These are phyloP conservation scores for Drosophila albomicans DNA, from an alignment of 1,140 invertebrate species.

Conservation along the genomic window DNA sequence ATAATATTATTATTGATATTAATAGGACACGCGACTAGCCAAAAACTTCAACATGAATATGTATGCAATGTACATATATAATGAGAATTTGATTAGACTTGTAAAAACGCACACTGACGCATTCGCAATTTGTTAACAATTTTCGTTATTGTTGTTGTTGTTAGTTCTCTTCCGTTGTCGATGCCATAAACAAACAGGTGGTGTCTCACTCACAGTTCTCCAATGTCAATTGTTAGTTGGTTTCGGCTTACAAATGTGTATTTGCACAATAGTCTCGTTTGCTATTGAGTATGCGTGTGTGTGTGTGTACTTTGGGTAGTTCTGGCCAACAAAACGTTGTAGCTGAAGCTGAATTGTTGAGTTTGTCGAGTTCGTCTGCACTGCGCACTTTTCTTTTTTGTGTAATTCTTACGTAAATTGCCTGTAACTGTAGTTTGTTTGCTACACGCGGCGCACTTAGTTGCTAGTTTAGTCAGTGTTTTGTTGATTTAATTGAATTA, in stretches of 20 bases:
- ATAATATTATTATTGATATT: constrained; percentile 54
- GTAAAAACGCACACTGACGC: not conserved
- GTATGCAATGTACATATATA: constrained; percentile 2
- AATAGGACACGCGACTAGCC: constrained; percentile 32
- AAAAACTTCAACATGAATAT: constrained; percentile 27
- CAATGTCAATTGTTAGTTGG: constrained; percentile 50
- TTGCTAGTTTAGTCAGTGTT: constrained; percentile 23
- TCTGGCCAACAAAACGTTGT: constrained; percentile 13
- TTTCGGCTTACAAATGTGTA: constrained; percentile 25
- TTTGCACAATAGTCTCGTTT: not conserved
- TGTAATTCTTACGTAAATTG: constrained; percentile 51
- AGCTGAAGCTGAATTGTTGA: constrained; percentile 2
- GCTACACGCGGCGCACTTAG: not conserved
- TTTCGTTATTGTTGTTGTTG: constrained; percentile 2
- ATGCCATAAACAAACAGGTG: constrained; percentile 58
- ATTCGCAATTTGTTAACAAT: constrained; percentile 41
- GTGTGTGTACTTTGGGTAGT: constrained; percentile 20
- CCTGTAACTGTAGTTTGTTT: constrained; percentile 26
- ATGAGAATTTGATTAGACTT: constrained; percentile 10
- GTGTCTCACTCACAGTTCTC: constrained; percentile 7
- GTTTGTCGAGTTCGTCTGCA: constrained; percentile 22
- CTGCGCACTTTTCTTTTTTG: constrained; percentile 28
- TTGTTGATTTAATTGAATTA: constrained; percentile 40
- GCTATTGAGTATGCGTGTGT: not conserved
- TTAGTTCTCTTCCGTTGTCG: constrained; percentile 14